phyloP scores from a whole-genome alignment of 64 coral and sea anemone genomes.

The Hydrozoanthus tunicans region DNA sequence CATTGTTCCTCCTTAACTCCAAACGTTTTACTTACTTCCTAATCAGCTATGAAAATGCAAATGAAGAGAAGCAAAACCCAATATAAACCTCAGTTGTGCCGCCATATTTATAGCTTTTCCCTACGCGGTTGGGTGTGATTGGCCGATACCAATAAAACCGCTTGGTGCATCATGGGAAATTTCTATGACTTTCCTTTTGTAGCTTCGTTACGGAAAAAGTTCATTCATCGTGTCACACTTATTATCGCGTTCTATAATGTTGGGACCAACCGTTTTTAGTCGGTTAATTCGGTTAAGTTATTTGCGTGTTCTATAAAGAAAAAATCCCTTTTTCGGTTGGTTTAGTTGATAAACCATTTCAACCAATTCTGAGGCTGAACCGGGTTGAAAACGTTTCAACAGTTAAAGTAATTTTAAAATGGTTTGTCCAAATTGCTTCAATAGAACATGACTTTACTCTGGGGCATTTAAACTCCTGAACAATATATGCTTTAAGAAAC shows the following conservation, averaged over 20 bases:
- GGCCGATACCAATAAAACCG: conserved; percentile 30
- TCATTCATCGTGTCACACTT: not conserved
- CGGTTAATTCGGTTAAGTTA: no score
- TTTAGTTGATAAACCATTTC: no score
- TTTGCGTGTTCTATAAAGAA: no score
- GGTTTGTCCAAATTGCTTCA: no score
- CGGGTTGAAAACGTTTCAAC: no score
- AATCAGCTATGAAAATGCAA: conserved; percentile 3
- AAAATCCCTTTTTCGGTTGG: no score
- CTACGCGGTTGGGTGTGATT: conserved; percentile 55
- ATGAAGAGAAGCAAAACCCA: not conserved
- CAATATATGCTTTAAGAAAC: no score
- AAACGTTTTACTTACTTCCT: not conserved
- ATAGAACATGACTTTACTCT: no score
- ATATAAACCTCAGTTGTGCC: conserved; percentile 6
- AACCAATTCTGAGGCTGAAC: no score
- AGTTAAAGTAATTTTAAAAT: no score
- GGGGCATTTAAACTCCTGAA: no score
- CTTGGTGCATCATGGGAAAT: conserved; percentile 38
- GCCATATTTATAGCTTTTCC: conserved; percentile 54
- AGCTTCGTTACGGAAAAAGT: not conserved
- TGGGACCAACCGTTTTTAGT: no score
- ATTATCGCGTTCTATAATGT: not conserved
- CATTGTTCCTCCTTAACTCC: conserved; percentile 5
- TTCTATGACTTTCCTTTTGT: not conserved